Percentiles rank a stretch among this genome's conserved stretches.
These are phyloP conservation scores for Xenopus tropicalis DNA, from an alignment of 2,113 vertebrate genomes.

Conservation along the genomic window UCB_Xtro_10.0 CM004448.2:27100001-27100500, in stretches of 20 bases:
- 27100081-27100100: background rate
- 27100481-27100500: too few relatives aligned
- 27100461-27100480: too few relatives aligned
- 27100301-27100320: conserved; percentile 6
- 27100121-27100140: background rate
- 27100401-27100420: too few relatives aligned
- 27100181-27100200: background rate
- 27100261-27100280: background rate
- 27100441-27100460: too few relatives aligned
- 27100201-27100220: background rate
- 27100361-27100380: background rate
- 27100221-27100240: background rate
- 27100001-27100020: background rate
- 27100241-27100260: background rate
- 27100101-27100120: background rate
- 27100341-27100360: background rate
- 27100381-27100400: background rate
- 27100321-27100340: background rate
- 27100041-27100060: background rate
- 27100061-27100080: background rate
- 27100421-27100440: too few relatives aligned
- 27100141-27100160: background rate
- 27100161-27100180: background rate
- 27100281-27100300: background rate
- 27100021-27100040: background rate